Evolutionary conservation across 2,113 vertebrate species (phyloP), one percentile per base, ranked within the genome.

Genomic region (Leiothrix lutea): DNA sequence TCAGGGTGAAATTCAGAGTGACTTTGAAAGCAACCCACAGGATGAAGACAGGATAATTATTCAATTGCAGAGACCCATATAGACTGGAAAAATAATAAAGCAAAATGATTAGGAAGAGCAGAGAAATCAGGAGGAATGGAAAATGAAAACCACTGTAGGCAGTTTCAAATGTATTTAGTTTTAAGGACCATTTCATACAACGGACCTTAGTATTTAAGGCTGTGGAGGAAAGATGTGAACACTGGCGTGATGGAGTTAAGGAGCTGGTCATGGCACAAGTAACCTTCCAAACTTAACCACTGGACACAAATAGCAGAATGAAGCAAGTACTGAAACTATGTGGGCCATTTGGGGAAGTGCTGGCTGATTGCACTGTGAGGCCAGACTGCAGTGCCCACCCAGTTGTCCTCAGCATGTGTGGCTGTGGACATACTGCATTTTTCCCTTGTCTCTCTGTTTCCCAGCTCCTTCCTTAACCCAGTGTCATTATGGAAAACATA

Each of bases 11-110:
- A 77, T 71, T 90, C 64, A 71, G 29, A 70, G 38, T 29, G 58
- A 90, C 88, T 88, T 94, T 94, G 90, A 88, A 92, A 19, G 57
- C 31, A 91, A 88, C 17, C 7, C 23, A 40, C n/a, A 94, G 44
- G 40, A 91, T 64, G 38, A 88, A 48, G 71, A 80, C 50, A 90
- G 74, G 18, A 64, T 48, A 89, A 74, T 92, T 72, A 73, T 73
- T 90, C 66, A 93, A 17, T 62, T 90, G 31, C 64, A 80, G 44
- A 21, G 15, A 35, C 45, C 5, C 45, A 88, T 38, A 85, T 10
- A 70, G 45, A 80, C 56, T 74, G 47, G 44, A 75, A 83, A 94
- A 94, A 92, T 14, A 66, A 47, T 80, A 88, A 94, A 70, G 9
- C 35, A 94, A 78, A 90, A 94, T 77, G 5, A 58, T 26, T 73